A percentile compares a stretch with the other conserved stretches of the same genome.
Conservation (phyloP, 2,888 invertebrate genomes). For the Brachyptera putata region DNA sequence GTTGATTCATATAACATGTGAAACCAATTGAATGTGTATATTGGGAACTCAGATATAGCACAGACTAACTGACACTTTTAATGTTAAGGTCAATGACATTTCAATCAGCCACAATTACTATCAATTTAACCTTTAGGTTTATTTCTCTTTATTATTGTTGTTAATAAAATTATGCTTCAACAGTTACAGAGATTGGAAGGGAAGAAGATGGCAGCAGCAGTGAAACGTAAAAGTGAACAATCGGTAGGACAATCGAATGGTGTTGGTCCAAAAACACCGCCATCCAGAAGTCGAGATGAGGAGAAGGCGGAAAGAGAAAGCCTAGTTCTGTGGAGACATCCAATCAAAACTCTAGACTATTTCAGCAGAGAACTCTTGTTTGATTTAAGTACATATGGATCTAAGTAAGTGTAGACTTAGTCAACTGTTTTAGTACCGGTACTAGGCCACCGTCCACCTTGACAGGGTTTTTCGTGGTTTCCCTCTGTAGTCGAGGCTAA, state of each 20-base stretch:
- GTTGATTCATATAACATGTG: too few relatives aligned
- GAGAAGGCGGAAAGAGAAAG: slow-evolving; percentile 57
- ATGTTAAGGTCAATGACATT: background rate
- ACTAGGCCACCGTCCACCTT: too few relatives aligned
- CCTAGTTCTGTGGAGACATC: slow-evolving; percentile 77
- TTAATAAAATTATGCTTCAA: too few relatives aligned
- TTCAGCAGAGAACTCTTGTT: slow-evolving; percentile 68
- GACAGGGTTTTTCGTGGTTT: too few relatives aligned
- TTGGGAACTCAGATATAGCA: too few relatives aligned
- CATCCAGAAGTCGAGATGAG: slow-evolving; percentile 40
- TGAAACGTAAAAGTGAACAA: slow-evolving; percentile 38
- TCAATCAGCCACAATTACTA: too few relatives aligned
- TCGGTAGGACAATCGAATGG: slow-evolving; percentile 38
- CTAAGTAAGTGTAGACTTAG: slow-evolving; percentile 50
- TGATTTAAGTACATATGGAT: slow-evolving; percentile 55
- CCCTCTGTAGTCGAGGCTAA: too few relatives aligned
- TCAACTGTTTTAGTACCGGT: slow-evolving; percentile 3
- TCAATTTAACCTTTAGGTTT: too few relatives aligned
- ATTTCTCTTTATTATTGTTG: background rate
- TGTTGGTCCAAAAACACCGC: slow-evolving; percentile 41
- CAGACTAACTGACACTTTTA: too few relatives aligned
- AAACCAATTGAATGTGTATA: too few relatives aligned
- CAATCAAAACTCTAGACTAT: slow-evolving; percentile 73
- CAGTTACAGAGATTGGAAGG: slow-evolving; percentile 63
- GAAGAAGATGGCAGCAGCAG: slow-evolving; percentile 55